Percentiles rank a stretch among this genome's conserved stretches.
These are phyloP conservation scores for Miichthys miiuy DNA, from an alignment of 2,797 vertebrate genomes.

Conservation along the genomic window DNA sequence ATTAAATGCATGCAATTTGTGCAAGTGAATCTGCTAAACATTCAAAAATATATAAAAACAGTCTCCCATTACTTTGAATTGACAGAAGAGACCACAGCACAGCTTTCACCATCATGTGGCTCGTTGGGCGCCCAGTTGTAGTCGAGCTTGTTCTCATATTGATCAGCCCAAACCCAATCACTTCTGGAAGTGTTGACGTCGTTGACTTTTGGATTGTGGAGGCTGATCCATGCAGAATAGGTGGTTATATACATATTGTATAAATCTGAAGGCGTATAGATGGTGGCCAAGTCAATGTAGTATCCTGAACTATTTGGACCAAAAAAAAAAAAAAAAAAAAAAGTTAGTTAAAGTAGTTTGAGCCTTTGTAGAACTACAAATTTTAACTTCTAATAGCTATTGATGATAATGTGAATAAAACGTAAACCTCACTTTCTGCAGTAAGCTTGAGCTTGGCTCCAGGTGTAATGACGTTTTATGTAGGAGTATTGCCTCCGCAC, in stretches of 20 bases:
- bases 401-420: neutral
- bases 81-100: rapidly evolving
- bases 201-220: rapidly evolving
- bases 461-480: rapidly evolving
- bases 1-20: neutral
- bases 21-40: neutral
- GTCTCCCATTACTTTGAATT: neutral
- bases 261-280: neutral
- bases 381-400: too few species aligned
- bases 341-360: too few species aligned
- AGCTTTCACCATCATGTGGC: rapidly evolving
- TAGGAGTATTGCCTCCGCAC: rapidly evolving
- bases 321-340: too few species aligned
- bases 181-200: rapidly evolving
- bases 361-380: neutral
- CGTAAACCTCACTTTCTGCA: slow-evolving; percentile 38
- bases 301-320: rapidly evolving
- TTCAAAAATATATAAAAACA: neutral
- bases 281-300: slow-evolving; percentile 33
- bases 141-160: rapidly evolving
- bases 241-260: rapidly evolving
- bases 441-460: neutral
- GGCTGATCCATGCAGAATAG: neutral
- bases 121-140: rapidly evolving
- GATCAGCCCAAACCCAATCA: neutral